Evolutionary conservation across 2,888 invertebrate genomes (phyloP).

Genomic region (Hybos culiciformis): DNA sequence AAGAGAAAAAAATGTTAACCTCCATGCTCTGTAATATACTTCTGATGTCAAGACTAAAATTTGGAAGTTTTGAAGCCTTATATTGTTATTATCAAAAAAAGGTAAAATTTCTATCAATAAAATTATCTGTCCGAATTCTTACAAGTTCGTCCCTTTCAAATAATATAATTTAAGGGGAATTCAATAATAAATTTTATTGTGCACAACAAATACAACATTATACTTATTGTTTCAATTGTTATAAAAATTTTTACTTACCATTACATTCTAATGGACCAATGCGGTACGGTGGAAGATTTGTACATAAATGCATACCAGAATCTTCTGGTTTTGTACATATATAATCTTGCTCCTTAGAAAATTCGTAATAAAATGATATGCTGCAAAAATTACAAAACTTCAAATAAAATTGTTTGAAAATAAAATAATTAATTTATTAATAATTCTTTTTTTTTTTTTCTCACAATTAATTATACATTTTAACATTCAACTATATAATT

Average conservation of each 20-base stretch:
- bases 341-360: conserved; percentile 85
- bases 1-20: no score
- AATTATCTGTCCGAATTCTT: no score
- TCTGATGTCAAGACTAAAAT: no score
- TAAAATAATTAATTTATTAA: background rate
- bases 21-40: no score
- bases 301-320: conserved; percentile 88
- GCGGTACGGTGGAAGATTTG: conserved; percentile 65
- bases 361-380: conserved; percentile 73
- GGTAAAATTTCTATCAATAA: no score
- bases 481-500: background rate
- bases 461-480: background rate
- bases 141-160: no score
- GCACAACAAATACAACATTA: no score
- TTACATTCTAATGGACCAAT: conserved; percentile 64
- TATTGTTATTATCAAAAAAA: no score
- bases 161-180: no score
- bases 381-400: conserved; percentile 30
- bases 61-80: no score
- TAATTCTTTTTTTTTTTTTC: background rate
- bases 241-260: conserved; percentile 35
- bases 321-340: conserved; percentile 90
- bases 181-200: no score
- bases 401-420: background rate
- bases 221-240: background rate